A percentile compares a stretch with the other conserved stretches of the same genome.
Conservation (phyloP, 2,797 vertebrate genomes). For the Pangasius larnaudii region DNA sequence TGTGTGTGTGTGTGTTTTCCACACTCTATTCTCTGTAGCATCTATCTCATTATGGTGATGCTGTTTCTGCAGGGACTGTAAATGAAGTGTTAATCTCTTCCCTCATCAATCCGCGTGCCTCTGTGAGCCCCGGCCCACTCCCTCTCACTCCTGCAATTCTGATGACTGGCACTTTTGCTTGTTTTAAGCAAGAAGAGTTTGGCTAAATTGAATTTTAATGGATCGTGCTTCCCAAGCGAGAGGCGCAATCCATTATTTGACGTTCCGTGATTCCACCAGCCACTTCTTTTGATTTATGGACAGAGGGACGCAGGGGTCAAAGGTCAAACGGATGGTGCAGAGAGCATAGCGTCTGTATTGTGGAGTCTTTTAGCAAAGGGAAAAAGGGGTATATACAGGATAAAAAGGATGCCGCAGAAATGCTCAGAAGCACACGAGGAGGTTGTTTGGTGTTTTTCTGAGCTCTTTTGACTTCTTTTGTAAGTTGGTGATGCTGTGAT, state of each 20-base stretch:
- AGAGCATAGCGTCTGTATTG: constrained; percentile 50
- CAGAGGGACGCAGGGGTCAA: constrained; percentile 61
- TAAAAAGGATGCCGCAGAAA: background rate
- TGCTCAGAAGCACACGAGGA: background rate
- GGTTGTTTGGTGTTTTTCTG: background rate
- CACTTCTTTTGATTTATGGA: constrained; percentile 76
- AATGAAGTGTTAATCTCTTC: constrained; percentile 78
- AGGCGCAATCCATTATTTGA: constrained; percentile 86
- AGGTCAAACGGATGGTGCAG: constrained; percentile 68
- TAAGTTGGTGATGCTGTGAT: background rate
- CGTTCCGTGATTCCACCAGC: constrained; percentile 78
- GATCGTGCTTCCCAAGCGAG: constrained; percentile 79
- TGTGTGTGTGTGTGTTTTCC: constrained; percentile 30
- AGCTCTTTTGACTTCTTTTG: background rate
- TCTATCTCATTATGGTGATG: constrained; percentile 73
- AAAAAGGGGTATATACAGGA: background rate
- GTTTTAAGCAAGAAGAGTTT: constrained; percentile 82
- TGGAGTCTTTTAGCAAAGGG: background rate
- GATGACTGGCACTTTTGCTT: constrained; percentile 78
- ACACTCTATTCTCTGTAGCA: constrained; percentile 56
- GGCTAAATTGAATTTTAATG: constrained; percentile 92
- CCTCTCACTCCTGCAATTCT: constrained; percentile 73
- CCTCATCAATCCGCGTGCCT: constrained; percentile 78
- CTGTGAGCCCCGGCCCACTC: constrained; percentile 66
- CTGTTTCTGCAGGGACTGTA: constrained; percentile 73